Evolutionary conservation across 2,113 vertebrate genomes (phyloP).

Genomic region (Ailuropoda melanoleuca): DNA sequence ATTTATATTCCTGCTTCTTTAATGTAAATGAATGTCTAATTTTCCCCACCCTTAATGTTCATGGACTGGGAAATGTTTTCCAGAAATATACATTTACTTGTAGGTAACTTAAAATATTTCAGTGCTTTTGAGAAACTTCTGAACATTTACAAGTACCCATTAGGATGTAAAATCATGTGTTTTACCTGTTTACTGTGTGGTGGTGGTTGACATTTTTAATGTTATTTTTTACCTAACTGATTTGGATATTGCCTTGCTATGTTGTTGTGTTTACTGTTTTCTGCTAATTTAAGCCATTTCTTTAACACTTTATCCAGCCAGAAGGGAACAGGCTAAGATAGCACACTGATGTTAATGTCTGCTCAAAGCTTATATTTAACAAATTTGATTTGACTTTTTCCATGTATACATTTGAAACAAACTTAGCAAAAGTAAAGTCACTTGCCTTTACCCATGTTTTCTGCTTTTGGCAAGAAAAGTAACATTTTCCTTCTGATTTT

Average conservation of each 20-base stretch:
- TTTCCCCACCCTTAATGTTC: neutral
- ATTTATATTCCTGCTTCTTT: neutral
- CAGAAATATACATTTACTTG: neutral
- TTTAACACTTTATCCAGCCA: neutral
- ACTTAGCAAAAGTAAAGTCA: neutral
- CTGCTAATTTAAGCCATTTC: neutral
- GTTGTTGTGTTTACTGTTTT: neutral
- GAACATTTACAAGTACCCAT: neutral
- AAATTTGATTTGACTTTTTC: neutral
- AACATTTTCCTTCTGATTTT: slow-evolving; percentile 21
- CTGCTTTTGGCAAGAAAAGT: neutral
- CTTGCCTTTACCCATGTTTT: neutral
- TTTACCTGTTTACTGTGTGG: neutral
- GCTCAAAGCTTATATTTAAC: neutral
- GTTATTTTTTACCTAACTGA: neutral
- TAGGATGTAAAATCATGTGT: neutral
- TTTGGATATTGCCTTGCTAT: neutral
- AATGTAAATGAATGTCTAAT: neutral
- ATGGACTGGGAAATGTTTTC: neutral
- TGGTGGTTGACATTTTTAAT: neutral
- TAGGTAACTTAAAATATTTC: neutral
- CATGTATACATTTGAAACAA: neutral
- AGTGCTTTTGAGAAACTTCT: neutral
- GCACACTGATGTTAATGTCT: neutral
- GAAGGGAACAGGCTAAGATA: neutral